phyloP scores from a whole-genome alignment of 2,113 vertebrate genomes.

The Corythaixoides concolor region DNA sequence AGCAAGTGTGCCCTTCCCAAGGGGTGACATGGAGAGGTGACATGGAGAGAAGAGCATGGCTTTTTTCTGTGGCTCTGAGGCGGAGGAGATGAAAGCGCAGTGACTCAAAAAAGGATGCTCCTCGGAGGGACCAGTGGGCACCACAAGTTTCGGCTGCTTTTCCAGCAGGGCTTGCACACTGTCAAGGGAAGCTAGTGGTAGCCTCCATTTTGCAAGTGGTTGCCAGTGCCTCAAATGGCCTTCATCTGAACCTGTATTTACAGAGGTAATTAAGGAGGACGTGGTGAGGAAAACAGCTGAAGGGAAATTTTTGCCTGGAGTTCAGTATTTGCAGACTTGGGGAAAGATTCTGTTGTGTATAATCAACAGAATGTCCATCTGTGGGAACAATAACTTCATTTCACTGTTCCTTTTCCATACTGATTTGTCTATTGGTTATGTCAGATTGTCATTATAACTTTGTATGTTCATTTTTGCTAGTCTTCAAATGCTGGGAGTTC shows the following conservation, averaged over 20 bases:
- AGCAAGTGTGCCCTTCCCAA: not conserved
- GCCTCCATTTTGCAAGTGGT: not conserved
- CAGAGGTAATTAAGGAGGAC: not conserved
- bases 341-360: not conserved
- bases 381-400: not conserved
- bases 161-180: not conserved
- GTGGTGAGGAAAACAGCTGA: not conserved
- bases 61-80: not conserved
- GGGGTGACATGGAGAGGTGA: not conserved
- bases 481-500: not conserved
- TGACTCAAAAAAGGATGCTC: not conserved
- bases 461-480: not conserved
- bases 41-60: not conserved
- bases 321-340: not conserved
- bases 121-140: no score
- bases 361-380: not conserved
- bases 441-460: not conserved
- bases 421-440: not conserved
- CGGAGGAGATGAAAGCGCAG: not conserved
- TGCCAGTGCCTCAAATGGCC: not conserved
- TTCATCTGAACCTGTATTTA: not conserved
- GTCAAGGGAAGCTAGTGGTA: not conserved
- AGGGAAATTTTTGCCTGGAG: not conserved
- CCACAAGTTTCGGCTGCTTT: not conserved
- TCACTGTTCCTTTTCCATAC: not conserved